Conservation (phyloP, 2,113 vertebrate species). For the Numida meleagris region DNA sequence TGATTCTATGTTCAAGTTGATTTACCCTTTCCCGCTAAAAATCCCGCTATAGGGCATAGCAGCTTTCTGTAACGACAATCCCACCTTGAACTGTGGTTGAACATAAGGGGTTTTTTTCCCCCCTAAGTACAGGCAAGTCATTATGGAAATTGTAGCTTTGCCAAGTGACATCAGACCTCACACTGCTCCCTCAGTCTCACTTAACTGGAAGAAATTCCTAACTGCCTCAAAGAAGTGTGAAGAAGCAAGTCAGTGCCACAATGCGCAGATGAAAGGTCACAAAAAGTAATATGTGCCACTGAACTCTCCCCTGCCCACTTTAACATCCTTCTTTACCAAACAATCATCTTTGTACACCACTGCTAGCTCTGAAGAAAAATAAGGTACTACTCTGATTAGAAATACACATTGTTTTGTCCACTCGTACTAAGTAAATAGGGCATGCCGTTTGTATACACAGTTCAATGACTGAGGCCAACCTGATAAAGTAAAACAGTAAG, state of each 20-base stretch:
- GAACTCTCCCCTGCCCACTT: background rate
- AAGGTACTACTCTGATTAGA: background rate
- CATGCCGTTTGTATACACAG: background rate
- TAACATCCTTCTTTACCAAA: background rate
- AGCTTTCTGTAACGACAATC: background rate
- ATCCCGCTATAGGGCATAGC: background rate
- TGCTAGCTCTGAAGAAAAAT: constrained; percentile 13
- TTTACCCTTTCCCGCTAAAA: background rate
- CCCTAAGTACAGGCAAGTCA: background rate
- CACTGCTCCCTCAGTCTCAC: background rate
- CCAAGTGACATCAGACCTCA: background rate
- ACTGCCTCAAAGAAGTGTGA: background rate
- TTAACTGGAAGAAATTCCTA: constrained; percentile 1
- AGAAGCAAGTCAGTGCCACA: background rate
- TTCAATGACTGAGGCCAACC: background rate
- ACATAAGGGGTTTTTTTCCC: background rate
- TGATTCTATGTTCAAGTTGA: background rate
- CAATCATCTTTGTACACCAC: background rate
- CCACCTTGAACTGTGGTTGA: background rate
- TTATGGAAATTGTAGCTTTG: background rate
- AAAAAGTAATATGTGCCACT: background rate
- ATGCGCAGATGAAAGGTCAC: background rate
- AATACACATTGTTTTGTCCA: background rate
- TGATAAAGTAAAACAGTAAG: background rate
- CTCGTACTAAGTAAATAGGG: background rate